These are phyloP conservation scores for Drosophila quadrilineata DNA, from an alignment of 1,140 invertebrate genomes.

Conservation along the genomic window DNA sequence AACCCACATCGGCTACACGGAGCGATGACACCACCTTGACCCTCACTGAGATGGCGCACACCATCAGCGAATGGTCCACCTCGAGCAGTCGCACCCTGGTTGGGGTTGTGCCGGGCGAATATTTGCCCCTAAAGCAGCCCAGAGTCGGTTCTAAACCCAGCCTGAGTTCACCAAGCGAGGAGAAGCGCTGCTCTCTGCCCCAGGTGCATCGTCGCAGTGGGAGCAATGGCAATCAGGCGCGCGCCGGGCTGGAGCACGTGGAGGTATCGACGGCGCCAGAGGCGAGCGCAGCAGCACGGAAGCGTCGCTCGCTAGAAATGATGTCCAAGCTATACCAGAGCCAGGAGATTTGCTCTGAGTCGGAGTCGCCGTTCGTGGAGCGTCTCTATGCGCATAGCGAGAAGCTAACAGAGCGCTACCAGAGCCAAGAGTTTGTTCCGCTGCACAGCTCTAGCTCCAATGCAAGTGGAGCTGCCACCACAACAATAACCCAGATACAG, in stretches of 20 bases:
- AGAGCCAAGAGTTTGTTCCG: slow-evolving; percentile 84
- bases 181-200: slow-evolving; percentile 63
- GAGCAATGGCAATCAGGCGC: slow-evolving; percentile 68
- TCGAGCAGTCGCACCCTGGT: slow-evolving; percentile 84
- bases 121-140: slow-evolving; percentile 70
- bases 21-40: slow-evolving; percentile 84
- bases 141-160: slow-evolving; percentile 43
- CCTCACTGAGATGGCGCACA: slow-evolving; percentile 83
- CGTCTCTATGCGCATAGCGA: slow-evolving; percentile 84
- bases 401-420: slow-evolving; percentile 84
- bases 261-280: slow-evolving; percentile 40
- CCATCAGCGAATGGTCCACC: slow-evolving; percentile 85
- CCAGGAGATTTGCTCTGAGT: slow-evolving; percentile 82
- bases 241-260: slow-evolving; percentile 32
- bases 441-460: slow-evolving; percentile 33
- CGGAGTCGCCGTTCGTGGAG: slow-evolving; percentile 74
- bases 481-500: slow-evolving; percentile 54
- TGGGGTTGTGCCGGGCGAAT: slow-evolving; percentile 81
- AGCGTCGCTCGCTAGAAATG: slow-evolving; percentile 74
- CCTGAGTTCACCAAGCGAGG: slow-evolving; percentile 68
- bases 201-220: slow-evolving; percentile 69
- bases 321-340: slow-evolving; percentile 83
- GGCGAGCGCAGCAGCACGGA: slow-evolving; percentile 66
- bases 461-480: not conserved
- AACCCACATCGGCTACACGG: slow-evolving; percentile 83